Conservation (phyloP, 1,140 invertebrate species). For the Drosophila truncata region DNA sequence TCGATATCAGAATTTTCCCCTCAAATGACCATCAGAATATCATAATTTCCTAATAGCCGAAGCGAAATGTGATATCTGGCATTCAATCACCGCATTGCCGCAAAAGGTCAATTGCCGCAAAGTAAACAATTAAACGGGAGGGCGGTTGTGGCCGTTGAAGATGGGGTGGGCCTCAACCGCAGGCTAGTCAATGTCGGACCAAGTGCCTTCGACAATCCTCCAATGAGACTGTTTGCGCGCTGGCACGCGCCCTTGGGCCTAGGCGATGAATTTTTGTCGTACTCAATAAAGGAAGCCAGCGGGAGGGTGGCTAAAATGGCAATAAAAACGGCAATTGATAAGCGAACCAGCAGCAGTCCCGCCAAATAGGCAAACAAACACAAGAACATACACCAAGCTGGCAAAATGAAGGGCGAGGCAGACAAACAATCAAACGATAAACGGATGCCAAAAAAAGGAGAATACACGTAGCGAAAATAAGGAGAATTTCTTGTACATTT, state of each 20-base stretch:
- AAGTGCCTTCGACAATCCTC: constrained; percentile 37
- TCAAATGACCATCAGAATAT: constrained; percentile 20
- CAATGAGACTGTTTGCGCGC: constrained; percentile 52
- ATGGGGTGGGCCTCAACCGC: constrained; percentile 22
- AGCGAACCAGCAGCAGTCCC: constrained; percentile 62
- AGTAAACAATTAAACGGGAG: constrained; percentile 72
- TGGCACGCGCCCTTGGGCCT: constrained; percentile 53
- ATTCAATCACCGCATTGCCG: constrained; percentile 58
- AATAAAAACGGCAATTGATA: constrained; percentile 83
- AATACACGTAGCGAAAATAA: constrained; percentile 15
- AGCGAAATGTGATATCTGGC: constrained; percentile 37
- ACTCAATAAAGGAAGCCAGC: constrained; percentile 64
- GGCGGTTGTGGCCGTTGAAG: neutral
- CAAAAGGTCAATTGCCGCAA: constrained; percentile 66
- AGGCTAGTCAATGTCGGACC: constrained; percentile 19
- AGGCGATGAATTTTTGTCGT: constrained; percentile 71
- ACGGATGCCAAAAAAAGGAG: constrained; percentile 71
- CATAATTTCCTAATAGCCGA: constrained; percentile 64
- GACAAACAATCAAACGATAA: constrained; percentile 83
- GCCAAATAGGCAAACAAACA: constrained; percentile 77
- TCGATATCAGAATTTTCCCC: neutral
- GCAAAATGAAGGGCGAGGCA: constrained; percentile 53
- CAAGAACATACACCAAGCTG: constrained; percentile 27
- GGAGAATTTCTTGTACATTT: too few relatives aligned
- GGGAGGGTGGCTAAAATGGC: constrained; percentile 64